Base-by-base conservation (phyloP, 2,113 vertebrate species). In the Lampris megalopsis region DNA sequence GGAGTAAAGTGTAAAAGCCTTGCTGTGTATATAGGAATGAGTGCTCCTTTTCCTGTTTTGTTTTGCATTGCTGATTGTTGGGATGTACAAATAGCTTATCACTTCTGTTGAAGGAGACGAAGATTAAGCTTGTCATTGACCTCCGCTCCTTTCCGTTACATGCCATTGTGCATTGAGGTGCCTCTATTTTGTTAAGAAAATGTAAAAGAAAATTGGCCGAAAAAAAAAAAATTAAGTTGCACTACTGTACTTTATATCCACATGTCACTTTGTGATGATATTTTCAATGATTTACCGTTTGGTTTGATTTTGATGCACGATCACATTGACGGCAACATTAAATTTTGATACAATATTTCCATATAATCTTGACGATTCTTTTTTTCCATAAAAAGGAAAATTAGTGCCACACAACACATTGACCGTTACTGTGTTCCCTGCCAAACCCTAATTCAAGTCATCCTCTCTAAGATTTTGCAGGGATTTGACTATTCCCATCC, bases 221-320 rank as follows among this genome's bases (percentile, higher is more conserved):
- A 75, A 80, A 86, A 80, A 81, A 37, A 61, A 45, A 63, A 11
- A 59, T 59, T 47, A 87, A 79, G 81, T 89, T 67, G 90, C 92
- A 93, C 92, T 91, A 80, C 84, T 93, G 91, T 93, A 92, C 90
- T 92, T 93, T 92, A 92, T 88, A 86, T 75, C 80, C 92, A 93
- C 92, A 81, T 0, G 91, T 88, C 92, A 92, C 92, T 93, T 93
- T 93, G 83, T 87, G 77, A 89, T 40, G 38, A 62, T 45, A 54
- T 73, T 88, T 86, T 81, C 75, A 86, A 83, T 75, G 81, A 82
- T 89, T 66, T 66, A 88, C 68, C 80, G 53, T 48, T 80, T 79
- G 84, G 75, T 82, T 86, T 76, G 48, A 47, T 35, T 68, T 61
- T 63, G 43, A 88, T 84, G 87, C 87, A 88, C 89, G 89, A 54